phyloP scores from a whole-genome alignment of 2,888 invertebrate species.

The Archips xylosteana region DNA sequence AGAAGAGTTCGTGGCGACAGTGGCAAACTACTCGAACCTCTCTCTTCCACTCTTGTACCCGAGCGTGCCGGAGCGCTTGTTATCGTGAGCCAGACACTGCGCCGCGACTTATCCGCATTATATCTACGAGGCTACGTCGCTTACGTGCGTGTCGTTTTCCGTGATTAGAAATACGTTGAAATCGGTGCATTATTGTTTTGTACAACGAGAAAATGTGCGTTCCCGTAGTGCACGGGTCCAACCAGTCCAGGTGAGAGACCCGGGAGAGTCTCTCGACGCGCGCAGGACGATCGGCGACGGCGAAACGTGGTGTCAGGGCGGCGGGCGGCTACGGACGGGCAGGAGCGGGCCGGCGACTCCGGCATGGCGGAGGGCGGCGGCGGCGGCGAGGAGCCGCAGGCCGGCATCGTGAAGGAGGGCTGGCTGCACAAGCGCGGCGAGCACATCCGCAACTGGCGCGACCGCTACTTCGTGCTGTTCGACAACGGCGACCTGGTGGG shows the following conservation, averaged over 20 bases:
- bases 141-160: slow-evolving; percentile 65
- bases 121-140: slow-evolving; percentile 78
- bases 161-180: slow-evolving; percentile 49
- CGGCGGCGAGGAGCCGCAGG: slow-evolving; percentile 50
- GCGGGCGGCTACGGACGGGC: slow-evolving; percentile 75
- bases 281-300: slow-evolving; percentile 43
- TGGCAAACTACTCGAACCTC: slow-evolving; percentile 54
- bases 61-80: slow-evolving; percentile 40
- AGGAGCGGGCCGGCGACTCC: slow-evolving; percentile 52
- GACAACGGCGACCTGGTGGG: slow-evolving; percentile 98
- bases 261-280: slow-evolving; percentile 45
- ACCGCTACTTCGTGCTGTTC: slow-evolving; percentile 97
- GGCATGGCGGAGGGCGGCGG: slow-evolving; percentile 84
- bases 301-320: slow-evolving; percentile 62
- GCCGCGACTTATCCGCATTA: slow-evolving; percentile 51
- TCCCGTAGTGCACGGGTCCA: slow-evolving; percentile 52
- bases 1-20: slow-evolving; percentile 47
- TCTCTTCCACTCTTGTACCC: slow-evolving; percentile 55
- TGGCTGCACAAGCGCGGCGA: slow-evolving; percentile 99
- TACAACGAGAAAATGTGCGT: slow-evolving; percentile 66
- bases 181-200: slow-evolving; percentile 45
- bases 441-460: slow-evolving; percentile 99
- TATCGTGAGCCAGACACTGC: slow-evolving; percentile 58
- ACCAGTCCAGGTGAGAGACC: slow-evolving; percentile 70
- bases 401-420: slow-evolving; percentile 95